A percentile compares a stretch with the other conserved stretches of the same genome.
Conservation (phyloP, 2,113 vertebrate species). For the Sterna hirundo region DNA sequence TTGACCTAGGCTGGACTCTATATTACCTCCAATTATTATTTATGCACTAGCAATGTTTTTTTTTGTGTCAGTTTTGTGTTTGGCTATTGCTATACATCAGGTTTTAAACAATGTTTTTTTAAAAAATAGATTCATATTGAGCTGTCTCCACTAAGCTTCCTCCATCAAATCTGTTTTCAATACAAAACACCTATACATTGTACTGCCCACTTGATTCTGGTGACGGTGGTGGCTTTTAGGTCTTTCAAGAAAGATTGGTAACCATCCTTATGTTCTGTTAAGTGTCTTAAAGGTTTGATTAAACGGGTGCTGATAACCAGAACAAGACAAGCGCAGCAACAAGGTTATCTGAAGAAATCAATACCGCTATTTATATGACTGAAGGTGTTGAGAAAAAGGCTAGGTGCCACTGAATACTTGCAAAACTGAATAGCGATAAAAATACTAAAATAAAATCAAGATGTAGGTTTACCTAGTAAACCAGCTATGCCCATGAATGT, state of each 20-base stretch:
- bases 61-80: slow-evolving; percentile 27
- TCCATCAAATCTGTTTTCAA: slow-evolving; percentile 12
- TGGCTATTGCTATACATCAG: neutral
- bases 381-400: neutral
- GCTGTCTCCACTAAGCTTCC: neutral
- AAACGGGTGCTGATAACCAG: slow-evolving; percentile 42
- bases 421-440: neutral
- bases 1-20: neutral
- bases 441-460: neutral
- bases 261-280: neutral
- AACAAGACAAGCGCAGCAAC: slow-evolving; percentile 47
- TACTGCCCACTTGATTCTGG: neutral
- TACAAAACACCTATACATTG: neutral
- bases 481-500: neutral
- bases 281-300: slow-evolving; percentile 43
- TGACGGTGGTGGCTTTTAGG: neutral
- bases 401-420: neutral
- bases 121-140: neutral
- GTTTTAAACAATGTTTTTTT: slow-evolving; percentile 18
- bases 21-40: slow-evolving; percentile 13
- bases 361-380: slow-evolving; percentile 2
- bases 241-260: slow-evolving; percentile 37
- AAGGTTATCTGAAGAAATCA: slow-evolving; percentile 61
- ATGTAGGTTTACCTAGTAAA: neutral
- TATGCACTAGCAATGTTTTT: neutral